Conservation (phyloP, 2,797 vertebrate species). For the Pteronotus mesoamericanus region DNA sequence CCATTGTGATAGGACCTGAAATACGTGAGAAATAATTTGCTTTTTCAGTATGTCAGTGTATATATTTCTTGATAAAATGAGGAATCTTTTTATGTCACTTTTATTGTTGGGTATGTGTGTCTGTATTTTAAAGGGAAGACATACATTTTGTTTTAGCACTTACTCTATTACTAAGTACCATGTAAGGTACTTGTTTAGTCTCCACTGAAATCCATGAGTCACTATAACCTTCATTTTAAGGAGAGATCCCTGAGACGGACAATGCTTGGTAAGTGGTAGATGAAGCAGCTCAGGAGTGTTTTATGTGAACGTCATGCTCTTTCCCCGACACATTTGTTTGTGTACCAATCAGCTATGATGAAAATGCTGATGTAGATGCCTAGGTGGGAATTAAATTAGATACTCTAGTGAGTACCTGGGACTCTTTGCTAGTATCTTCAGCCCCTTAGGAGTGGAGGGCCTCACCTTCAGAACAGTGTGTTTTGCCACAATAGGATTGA, state of each 20-base stretch:
- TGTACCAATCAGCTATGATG: background rate
- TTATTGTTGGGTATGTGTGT: background rate
- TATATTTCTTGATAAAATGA: background rate
- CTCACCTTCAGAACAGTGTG: background rate
- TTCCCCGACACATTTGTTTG: background rate
- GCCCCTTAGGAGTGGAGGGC: background rate
- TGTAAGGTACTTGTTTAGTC: background rate
- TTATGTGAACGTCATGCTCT: background rate
- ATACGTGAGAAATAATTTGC: background rate
- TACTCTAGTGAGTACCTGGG: background rate
- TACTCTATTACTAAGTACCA: background rate
- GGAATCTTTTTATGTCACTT: background rate
- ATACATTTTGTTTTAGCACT: background rate
- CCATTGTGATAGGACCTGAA: background rate
- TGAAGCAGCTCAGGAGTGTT: background rate
- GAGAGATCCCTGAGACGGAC: background rate
- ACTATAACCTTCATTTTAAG: background rate
- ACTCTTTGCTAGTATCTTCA: background rate
- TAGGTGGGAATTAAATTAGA: background rate
- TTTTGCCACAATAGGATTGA: background rate
- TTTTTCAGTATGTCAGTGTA: background rate
- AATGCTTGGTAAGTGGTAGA: background rate
- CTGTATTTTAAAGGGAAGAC: background rate
- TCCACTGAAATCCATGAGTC: background rate
- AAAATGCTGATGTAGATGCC: background rate